These are phyloP conservation scores for Orthosia cruda DNA, from an alignment of 2,888 invertebrate species.

Conservation along the genomic window DNA sequence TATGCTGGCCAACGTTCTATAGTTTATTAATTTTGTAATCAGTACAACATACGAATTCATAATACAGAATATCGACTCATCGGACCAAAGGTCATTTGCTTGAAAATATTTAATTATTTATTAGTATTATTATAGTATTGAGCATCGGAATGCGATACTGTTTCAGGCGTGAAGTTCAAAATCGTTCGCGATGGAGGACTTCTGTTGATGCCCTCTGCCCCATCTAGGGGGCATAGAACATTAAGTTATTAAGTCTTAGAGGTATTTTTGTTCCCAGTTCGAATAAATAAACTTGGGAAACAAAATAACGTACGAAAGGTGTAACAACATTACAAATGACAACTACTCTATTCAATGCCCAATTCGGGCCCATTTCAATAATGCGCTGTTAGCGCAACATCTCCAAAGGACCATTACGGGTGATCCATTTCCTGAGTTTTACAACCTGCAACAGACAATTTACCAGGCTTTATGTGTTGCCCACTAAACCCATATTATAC, in stretches of 20 bases:
- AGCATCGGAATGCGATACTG: too few species aligned
- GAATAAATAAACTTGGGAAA: background rate
- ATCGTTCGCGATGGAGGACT: too few species aligned
- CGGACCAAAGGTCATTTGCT: background rate
- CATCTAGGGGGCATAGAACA: too few species aligned
- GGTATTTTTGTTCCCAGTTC: background rate
- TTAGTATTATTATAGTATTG: too few species aligned
- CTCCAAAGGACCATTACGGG: constrained; percentile 52
- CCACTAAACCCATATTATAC: constrained; percentile 43
- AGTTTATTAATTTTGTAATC: too few species aligned
- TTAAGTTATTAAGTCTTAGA: background rate
- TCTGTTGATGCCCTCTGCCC: too few species aligned
- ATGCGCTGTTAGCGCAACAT: constrained; percentile 43
- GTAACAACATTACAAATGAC: background rate
- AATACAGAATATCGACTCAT: background rate
- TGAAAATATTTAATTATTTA: too few species aligned
- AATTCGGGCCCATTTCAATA: constrained; percentile 30
- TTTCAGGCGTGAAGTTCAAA: too few species aligned
- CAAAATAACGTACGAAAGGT: background rate
- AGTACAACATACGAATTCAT: too few species aligned
- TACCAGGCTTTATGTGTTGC: constrained; percentile 47
- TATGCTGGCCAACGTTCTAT: background rate
- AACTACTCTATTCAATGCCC: constrained; percentile 1
- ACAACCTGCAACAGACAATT: constrained; percentile 51
- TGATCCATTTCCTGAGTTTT: constrained; percentile 58